Percentiles rank a stretch among this genome's conserved stretches.
Conservation (phyloP, 53 echinoderm and acorn worm species). For the Zoroaster sp. region DNA sequence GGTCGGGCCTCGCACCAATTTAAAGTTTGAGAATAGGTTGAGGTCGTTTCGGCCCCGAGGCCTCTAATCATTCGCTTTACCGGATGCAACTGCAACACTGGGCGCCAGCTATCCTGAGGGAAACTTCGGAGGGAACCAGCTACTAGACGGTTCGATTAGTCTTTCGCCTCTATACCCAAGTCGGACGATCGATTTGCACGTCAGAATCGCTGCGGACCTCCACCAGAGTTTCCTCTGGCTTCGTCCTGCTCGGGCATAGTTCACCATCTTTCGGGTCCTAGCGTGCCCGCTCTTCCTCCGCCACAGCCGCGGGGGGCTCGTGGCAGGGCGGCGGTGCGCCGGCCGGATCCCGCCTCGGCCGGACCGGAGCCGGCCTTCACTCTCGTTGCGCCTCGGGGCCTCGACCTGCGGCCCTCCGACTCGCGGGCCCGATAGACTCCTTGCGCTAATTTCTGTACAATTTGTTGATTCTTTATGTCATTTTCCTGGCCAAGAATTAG, state of each 20-base stretch:
- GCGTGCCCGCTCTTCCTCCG: conserved; percentile 70
- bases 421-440: too few relatives aligned
- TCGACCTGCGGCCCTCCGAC: conserved; percentile 52
- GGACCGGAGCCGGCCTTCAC: conserved; percentile 70
- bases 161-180: conserved; percentile 87
- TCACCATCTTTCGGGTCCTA: conserved; percentile 78
- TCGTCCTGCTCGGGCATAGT: conserved; percentile 37
- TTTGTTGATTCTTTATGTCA: too few relatives aligned
- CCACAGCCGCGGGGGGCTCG: conserved; percentile 46
- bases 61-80: conserved; percentile 94
- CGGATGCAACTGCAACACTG: conserved; percentile 18
- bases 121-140: conserved; percentile 95
- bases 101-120: conserved; percentile 81
- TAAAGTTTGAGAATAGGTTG: conserved; percentile 67
- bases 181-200: conserved; percentile 84
- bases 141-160: conserved; percentile 95
- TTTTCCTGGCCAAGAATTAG: too few relatives aligned
- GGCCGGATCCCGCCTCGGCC: conserved; percentile 61
- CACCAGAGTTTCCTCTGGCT: too few relatives aligned
- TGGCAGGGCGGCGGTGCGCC: conserved; percentile 74
- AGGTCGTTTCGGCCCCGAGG: conserved; percentile 62
- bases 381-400: conserved; percentile 76
- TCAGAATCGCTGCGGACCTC: conserved; percentile 90
- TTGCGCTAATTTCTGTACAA: too few relatives aligned
- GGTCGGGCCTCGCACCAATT: conserved; percentile 52